Conservation (phyloP, 2,113 vertebrate species). For the Isichthys henryi region DNA sequence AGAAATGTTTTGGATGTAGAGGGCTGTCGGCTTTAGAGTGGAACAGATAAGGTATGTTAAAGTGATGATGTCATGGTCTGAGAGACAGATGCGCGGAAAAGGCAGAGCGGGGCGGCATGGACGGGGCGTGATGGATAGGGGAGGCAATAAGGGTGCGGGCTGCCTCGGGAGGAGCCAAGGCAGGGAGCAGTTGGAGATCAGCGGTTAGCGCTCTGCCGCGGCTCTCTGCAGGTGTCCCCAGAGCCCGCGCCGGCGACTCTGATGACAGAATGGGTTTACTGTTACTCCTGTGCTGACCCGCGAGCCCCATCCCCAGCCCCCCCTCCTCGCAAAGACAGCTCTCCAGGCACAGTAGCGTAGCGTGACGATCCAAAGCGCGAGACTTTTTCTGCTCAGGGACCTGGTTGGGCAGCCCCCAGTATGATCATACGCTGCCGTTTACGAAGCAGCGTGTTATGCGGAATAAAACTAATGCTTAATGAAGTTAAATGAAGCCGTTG, state of each 20-base stretch:
- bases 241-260: conserved; percentile 5
- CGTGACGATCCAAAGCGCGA: conserved; percentile 30
- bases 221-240: not conserved
- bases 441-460: not conserved
- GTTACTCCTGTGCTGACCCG: conserved; percentile 7
- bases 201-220: not conserved
- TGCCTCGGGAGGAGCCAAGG: not conserved
- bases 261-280: conserved; percentile 27
- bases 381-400: conserved; percentile 38
- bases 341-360: conserved; percentile 45
- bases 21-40: not conserved
- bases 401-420: conserved; percentile 31
- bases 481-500: not conserved
- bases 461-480: not conserved
- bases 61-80: not conserved
- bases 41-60: not conserved
- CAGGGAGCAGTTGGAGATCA: not conserved
- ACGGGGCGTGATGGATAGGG: conserved; percentile 6
- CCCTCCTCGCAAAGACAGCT: not conserved
- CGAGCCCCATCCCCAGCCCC: not conserved
- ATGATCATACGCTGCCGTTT: not conserved
- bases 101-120: conserved; percentile 5
- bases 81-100: not conserved
- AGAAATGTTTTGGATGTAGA: not conserved
- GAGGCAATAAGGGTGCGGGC: not conserved